phyloP scores from a whole-genome alignment of 2,113 vertebrate species.

The Rynchops niger region DNA sequence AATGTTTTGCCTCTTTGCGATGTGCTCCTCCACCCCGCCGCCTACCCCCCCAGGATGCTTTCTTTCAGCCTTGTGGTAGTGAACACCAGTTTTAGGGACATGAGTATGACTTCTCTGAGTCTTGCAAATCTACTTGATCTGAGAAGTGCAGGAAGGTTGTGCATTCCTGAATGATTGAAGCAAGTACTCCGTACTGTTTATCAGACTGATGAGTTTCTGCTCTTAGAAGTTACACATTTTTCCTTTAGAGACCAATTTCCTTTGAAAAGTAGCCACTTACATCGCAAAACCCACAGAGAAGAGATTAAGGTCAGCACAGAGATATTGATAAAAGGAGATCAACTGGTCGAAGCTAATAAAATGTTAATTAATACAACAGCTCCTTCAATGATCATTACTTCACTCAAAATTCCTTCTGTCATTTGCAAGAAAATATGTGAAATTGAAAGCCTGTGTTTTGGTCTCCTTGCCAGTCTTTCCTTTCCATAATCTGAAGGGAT shows the following conservation, averaged over 20 bases:
- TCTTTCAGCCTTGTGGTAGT: not conserved
- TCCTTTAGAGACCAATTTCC: not conserved
- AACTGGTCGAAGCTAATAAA: not conserved
- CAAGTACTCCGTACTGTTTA: not conserved
- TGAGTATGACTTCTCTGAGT: not conserved
- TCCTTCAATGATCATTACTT: not conserved
- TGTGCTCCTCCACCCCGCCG: accelerated
- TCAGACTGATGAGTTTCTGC: not conserved
- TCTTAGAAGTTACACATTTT: not conserved
- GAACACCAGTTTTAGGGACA: not conserved
- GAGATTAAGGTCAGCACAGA: not conserved
- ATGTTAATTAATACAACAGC: not conserved
- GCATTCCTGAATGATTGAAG: not conserved
- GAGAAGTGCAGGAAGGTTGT: not conserved
- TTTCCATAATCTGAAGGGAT: not conserved
- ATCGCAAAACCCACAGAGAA: not conserved
- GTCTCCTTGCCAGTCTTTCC: not conserved
- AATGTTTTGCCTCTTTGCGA: not conserved
- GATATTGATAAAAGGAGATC: not conserved
- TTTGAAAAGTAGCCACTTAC: not conserved
- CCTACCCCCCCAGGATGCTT: not conserved
- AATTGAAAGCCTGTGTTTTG: not conserved
- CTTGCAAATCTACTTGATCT: not conserved
- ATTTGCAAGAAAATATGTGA: not conserved
- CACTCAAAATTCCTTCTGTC: not conserved